A percentile compares a stretch with the other conserved stretches of the same genome.
Evolutionary conservation across 2,888 invertebrate species (phyloP).

Genomic region (Vesta saturnalis): DNA sequence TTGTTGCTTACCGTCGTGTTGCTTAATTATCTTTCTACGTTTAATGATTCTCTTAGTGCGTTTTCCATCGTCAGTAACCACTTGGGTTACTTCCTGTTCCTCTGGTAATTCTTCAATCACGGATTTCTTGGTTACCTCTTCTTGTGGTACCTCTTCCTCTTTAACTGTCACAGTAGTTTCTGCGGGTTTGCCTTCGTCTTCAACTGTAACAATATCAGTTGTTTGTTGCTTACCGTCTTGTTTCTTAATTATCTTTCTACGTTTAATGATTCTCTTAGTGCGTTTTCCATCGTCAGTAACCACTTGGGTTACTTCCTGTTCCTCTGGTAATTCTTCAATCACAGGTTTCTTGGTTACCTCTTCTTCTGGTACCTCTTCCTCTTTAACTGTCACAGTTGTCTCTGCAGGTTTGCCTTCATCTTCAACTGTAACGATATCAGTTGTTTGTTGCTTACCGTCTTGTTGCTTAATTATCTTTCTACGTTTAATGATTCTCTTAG

Average conservation of each 20-base stretch:
- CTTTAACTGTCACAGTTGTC: background rate
- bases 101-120: background rate
- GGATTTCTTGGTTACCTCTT: background rate
- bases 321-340: slow-evolving; percentile 15
- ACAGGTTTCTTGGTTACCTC: slow-evolving; percentile 41
- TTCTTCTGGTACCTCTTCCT: slow-evolving; percentile 45
- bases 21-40: background rate
- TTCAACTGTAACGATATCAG: background rate
- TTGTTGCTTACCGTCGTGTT: background rate
- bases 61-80: background rate
- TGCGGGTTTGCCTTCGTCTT: background rate
- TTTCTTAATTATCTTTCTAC: background rate
- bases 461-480: background rate
- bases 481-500: background rate
- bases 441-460: background rate
- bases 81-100: background rate
- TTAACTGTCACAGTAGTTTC: background rate
- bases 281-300: background rate
- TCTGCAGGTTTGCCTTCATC: slow-evolving; percentile 3
- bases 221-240: slow-evolving; percentile 20
- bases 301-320: background rate
- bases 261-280: background rate
- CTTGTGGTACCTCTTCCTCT: background rate
- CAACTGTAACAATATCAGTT: slow-evolving; percentile 11
- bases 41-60: background rate